Evolutionary conservation across 2,888 invertebrate genomes (phyloP).

Genomic region (Perizoma flavofasciatum): DNA sequence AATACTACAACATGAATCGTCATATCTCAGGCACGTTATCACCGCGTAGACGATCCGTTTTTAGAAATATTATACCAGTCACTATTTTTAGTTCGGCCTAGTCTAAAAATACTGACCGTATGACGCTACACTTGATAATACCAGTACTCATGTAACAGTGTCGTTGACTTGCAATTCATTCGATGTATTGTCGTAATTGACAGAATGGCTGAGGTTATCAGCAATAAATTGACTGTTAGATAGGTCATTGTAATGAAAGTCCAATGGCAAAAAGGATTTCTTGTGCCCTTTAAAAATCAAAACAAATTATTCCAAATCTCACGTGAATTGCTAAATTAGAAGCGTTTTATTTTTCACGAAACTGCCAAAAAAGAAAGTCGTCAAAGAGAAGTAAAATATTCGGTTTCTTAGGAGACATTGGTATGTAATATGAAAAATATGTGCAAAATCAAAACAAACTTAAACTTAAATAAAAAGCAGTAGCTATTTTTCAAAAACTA

Average conservation of each 20-base stretch:
- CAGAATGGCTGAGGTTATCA: slow-evolving; percentile 54
- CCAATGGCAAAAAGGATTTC: slow-evolving; percentile 19
- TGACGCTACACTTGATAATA: slow-evolving; percentile 80
- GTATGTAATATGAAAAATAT: too few relatives aligned
- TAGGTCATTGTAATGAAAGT: slow-evolving; percentile 47
- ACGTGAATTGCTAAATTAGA: too few relatives aligned
- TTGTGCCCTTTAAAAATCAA: background rate
- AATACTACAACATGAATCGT: slow-evolving; percentile 57
- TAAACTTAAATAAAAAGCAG: too few relatives aligned
- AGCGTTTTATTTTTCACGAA: too few relatives aligned
- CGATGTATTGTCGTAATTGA: slow-evolving; percentile 58
- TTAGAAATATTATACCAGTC: slow-evolving; percentile 84
- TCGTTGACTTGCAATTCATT: slow-evolving; percentile 80
- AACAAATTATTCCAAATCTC: too few relatives aligned
- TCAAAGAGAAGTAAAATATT: too few relatives aligned
- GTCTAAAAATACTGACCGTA: slow-evolving; percentile 78
- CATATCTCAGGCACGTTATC: slow-evolving; percentile 78
- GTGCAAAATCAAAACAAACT: too few relatives aligned
- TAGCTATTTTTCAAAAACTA: too few relatives aligned
- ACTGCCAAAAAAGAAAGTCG: too few relatives aligned
- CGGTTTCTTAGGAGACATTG: too few relatives aligned
- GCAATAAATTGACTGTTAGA: slow-evolving; percentile 50
- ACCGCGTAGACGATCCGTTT: slow-evolving; percentile 80
- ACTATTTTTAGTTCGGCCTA: slow-evolving; percentile 82
- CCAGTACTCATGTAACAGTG: slow-evolving; percentile 71